A percentile compares a stretch with the other conserved stretches of the same genome.
These are phyloP conservation scores for Venusia cambrica DNA, from an alignment of 2,888 invertebrate species.

Conservation along the genomic window DNA sequence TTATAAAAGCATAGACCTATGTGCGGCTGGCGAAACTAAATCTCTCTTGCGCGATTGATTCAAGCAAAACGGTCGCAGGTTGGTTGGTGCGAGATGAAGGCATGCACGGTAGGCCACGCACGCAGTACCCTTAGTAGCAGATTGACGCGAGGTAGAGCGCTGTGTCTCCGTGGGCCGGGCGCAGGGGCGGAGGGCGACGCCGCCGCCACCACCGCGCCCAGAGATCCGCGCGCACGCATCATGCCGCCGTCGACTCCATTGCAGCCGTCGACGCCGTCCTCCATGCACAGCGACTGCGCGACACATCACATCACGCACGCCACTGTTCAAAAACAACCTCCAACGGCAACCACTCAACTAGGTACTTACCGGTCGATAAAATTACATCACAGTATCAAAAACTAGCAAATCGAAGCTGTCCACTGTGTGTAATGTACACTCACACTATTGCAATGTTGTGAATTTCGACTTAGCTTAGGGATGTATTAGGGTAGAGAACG, in stretches of 20 bases:
- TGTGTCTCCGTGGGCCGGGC: conserved; percentile 59
- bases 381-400: too few relatives aligned
- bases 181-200: conserved; percentile 46
- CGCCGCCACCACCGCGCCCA: conserved; percentile 54
- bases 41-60: too few relatives aligned
- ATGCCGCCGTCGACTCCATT: conserved; percentile 73
- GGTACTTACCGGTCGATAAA: too few relatives aligned
- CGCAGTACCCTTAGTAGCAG: conserved; percentile 46
- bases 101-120: neutral
- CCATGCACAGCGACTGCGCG: conserved; percentile 83
- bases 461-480: too few relatives aligned
- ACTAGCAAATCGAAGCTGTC: too few relatives aligned
- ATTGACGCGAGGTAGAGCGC: conserved; percentile 60
- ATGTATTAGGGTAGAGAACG: too few relatives aligned
- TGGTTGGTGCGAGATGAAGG: too few relatives aligned
- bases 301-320: conserved; percentile 31
- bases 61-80: too few relatives aligned
- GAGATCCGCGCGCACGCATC: conserved; percentile 51
- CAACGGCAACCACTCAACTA: conserved; percentile 8
- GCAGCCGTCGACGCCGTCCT: conserved; percentile 68
- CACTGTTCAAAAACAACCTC: conserved; percentile 1
- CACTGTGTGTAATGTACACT: too few relatives aligned
- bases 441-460: too few relatives aligned
- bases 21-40: too few relatives aligned
- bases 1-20: too few relatives aligned